phyloP scores from a whole-genome alignment of 2,888 invertebrate genomes.

The Agriopis marginaria region DNA sequence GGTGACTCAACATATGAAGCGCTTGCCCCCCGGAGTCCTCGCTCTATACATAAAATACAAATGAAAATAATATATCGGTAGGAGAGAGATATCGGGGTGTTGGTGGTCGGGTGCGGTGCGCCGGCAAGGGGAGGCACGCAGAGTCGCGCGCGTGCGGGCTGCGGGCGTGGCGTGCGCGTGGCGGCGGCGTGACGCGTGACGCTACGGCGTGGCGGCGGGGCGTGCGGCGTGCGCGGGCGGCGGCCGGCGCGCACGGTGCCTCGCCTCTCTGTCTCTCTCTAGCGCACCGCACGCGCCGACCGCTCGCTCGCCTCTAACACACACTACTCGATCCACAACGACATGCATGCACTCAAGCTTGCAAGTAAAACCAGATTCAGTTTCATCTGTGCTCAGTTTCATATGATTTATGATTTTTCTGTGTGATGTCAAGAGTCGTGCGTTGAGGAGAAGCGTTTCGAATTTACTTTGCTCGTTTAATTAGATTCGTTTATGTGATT shows the following conservation, averaged over 20 bases:
- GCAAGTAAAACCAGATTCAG: slow-evolving; percentile 85
- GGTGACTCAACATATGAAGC: slow-evolving; percentile 95
- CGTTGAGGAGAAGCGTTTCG: slow-evolving; percentile 87
- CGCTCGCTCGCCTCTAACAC: slow-evolving; percentile 60
- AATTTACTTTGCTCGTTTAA: slow-evolving; percentile 83
- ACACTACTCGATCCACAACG: slow-evolving; percentile 82
- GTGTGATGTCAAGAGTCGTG: slow-evolving; percentile 86
- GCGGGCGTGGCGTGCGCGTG: slow-evolving; percentile 56
- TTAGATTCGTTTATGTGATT: slow-evolving; percentile 78
- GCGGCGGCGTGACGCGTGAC: slow-evolving; percentile 51
- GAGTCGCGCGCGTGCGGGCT: slow-evolving; percentile 51
- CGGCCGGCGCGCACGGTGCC: slow-evolving; percentile 44
- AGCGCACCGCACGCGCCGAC: slow-evolving; percentile 40
- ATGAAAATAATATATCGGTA: slow-evolving; percentile 85
- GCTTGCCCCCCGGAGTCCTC: slow-evolving; percentile 97
- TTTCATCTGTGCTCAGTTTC: slow-evolving; percentile 86
- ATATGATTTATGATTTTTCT: slow-evolving; percentile 84
- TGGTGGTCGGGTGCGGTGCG: slow-evolving; percentile 74
- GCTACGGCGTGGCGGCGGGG: slow-evolving; percentile 51
- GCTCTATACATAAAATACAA: slow-evolving; percentile 92
- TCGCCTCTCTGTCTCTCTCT: slow-evolving; percentile 7
- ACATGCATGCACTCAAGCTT: slow-evolving; percentile 86
- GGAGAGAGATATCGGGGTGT: slow-evolving; percentile 83
- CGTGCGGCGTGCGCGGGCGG: slow-evolving; percentile 53
- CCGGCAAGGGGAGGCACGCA: slow-evolving; percentile 61